Evolutionary conservation across 2,113 vertebrate genomes (phyloP).

Genomic region (Carassius auratus): DNA sequence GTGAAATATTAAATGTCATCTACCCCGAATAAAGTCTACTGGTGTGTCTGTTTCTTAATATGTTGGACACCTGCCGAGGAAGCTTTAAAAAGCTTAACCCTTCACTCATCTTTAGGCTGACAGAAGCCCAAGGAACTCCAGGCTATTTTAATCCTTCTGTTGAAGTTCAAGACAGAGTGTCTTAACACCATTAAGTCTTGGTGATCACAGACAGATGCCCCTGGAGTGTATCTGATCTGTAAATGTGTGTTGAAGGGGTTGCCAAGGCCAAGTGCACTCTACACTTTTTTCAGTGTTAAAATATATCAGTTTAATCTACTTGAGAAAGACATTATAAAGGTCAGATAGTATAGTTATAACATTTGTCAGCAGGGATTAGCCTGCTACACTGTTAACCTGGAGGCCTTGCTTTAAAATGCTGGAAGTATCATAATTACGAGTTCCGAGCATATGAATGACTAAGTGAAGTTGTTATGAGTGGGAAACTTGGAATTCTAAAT

Average conservation of each 20-base stretch:
- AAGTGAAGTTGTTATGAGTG: not conserved
- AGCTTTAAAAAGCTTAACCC: conserved; percentile 45
- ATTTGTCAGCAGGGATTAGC: not conserved
- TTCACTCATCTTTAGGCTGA: not conserved
- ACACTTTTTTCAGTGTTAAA: not conserved
- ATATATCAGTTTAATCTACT: not conserved
- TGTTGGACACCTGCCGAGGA: conserved; percentile 23
- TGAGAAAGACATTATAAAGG: not conserved
- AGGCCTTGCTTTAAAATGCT: not conserved
- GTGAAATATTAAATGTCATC: not conserved
- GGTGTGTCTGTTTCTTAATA: not conserved
- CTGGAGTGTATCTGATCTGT: not conserved
- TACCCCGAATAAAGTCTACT: not conserved
- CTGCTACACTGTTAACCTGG: not conserved
- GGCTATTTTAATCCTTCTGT: conserved; percentile 13
- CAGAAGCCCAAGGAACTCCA: not conserved
- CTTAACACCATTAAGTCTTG: not conserved
- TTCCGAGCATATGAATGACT: not conserved
- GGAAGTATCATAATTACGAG: not conserved
- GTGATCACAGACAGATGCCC: not conserved
- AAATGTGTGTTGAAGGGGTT: not conserved
- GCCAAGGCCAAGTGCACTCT: not conserved
- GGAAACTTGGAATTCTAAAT: not conserved
- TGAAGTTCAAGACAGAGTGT: conserved; percentile 22
- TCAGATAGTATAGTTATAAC: not conserved